phyloP scores from a whole-genome alignment of 2,113 vertebrate species.

The Cygnus buccinator region DNA sequence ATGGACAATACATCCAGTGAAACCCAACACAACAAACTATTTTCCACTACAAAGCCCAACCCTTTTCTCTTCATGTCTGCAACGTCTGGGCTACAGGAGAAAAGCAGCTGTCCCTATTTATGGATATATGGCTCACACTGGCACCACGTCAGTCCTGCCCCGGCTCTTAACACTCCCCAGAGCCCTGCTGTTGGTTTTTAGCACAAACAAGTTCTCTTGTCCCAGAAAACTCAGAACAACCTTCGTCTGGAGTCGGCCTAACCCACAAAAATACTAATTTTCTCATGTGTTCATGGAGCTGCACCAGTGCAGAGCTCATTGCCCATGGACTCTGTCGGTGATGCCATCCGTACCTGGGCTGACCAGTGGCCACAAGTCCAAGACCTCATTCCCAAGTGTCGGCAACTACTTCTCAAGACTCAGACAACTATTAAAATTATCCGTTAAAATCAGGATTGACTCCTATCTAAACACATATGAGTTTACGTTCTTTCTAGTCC shows the following conservation, averaged over 20 bases:
- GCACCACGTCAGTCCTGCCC: neutral
- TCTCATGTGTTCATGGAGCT: neutral
- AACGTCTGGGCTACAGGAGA: neutral
- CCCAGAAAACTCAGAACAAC: neutral
- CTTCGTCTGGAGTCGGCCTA: neutral
- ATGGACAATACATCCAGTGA: neutral
- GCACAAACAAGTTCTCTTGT: neutral
- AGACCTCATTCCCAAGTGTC: neutral
- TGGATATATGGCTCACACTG: accelerated
- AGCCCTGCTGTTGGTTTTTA: accelerated
- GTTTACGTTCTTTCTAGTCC: neutral
- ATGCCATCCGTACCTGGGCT: neutral
- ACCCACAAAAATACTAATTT: neutral
- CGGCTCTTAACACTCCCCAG: neutral
- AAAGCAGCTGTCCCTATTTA: accelerated
- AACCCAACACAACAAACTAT: neutral
- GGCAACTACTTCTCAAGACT: neutral
- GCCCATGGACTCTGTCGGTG: neutral
- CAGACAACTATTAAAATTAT: neutral
- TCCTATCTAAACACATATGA: neutral
- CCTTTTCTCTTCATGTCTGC: neutral
- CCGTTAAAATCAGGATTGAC: neutral
- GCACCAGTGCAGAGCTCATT: neutral
- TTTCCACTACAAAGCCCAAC: neutral
- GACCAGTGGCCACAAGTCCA: neutral